Evolutionary conservation across 2,797 vertebrate species (phyloP), one percentile per base, ranked within the genome.

Genomic region (Enteromius unitaeniatus): DNA sequence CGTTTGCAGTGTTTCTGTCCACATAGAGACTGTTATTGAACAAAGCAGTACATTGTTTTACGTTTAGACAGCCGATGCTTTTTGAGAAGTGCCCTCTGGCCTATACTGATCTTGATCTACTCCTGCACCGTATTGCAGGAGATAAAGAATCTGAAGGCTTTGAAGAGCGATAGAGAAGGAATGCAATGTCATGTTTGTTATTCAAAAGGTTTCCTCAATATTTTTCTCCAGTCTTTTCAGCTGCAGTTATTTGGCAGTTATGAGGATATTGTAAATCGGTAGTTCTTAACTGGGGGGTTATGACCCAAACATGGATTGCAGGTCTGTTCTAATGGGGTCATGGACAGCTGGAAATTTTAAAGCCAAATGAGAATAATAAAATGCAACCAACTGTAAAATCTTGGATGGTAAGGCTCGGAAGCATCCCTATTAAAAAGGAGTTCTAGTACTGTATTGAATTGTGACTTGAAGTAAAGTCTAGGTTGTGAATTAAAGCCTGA

Each of bases 1-100:
- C 60, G 75, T 86, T 88, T 70, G 85, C 84, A 85, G 82, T 81
- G 72, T 85, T 60, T 82, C 64, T 65, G 40, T 87, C 88, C 83
- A 76, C 34, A 6, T 28, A 87, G 60, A 74, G 70, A 79, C 31
- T 58, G 49, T 58, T 58, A 28, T 72, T 58, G 51, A 81, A 81
- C 69, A 79, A 73, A 85, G 85, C 1, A 23, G 84, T 88, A 87
- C 88, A 90, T 86, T 76, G 70, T 60, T 26, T 83, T 84, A 70
- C 40, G 42, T 26, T 14, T 11, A 21, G 65, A 70, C 49, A 77
- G 49, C 62, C 62, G 47, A n/a, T 69, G 34, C 78, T 85, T 86
- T 85, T 65, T 76, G 74, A 88, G 76, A 87, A 64, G 77, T 37
- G n/a, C 58, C 74, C 19, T 79, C 37, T 58, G 65, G 58, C 75